Evolutionary conservation across 2,113 vertebrate species (phyloP), one percentile per base, ranked within the genome.

Genomic region (Elaphurus davidianus): DNA sequence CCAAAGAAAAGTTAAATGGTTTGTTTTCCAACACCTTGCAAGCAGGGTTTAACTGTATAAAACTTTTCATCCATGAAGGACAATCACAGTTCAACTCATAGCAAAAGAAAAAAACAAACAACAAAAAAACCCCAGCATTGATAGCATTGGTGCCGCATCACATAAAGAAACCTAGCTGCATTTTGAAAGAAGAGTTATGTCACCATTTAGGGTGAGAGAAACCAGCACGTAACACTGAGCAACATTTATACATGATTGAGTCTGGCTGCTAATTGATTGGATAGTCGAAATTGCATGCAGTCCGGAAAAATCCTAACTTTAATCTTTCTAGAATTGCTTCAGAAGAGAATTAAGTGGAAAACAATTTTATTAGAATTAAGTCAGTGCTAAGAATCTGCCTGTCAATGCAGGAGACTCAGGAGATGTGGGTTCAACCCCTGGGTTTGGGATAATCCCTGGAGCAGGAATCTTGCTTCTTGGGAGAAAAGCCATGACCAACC

Each of bases 261-360:
- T 59, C 50, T 55, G 92, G 25, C 55, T 97, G 43, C 52, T 97
- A 97, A 98, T 95, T 97, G 97, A 90, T 62, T 91, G n/a, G 95
- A 91, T 30, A 87, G 90, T 91, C 45, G 74, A 85, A 94, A 91
- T 78, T 93, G 47, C 57, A 50, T 47, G 76, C 45, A 86, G 67
- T n/a, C 40, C 81, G 92, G 87, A 85, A 96, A 96, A 95, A 92
- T 89, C 93, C 79, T 97, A 97, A 45, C 91, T 94, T 97, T 89
- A 92, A 97, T 96, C 81, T 96, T 57, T 47, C 43, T 62, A 96
- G 54, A 96, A 64, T 45, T 94, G 81, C 55, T 92, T 97, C 87
- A 92, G 90, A 90, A 90, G 13, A 94, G 54, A 96, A 92, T 96
- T 96, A 82, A 97, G 60, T 92, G 36, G 47, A 57, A 96, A 94